Conservation (phyloP, 2,888 invertebrate genomes). For the Parochlus steinenii region DNA sequence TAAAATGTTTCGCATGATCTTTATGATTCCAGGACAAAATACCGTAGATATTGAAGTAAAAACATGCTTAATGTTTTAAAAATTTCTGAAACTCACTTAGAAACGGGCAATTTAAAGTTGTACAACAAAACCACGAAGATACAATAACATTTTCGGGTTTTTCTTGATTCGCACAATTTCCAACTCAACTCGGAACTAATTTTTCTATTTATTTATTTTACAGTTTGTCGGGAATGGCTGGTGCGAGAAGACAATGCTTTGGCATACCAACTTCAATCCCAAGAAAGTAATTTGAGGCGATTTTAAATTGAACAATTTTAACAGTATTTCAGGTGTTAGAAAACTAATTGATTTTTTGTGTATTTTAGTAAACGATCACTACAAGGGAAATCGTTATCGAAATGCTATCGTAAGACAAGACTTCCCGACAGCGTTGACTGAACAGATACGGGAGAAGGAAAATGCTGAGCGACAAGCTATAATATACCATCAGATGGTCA, state of each 20-base stretch:
- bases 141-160: too few relatives aligned
- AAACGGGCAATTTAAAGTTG: too few relatives aligned
- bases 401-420: constrained; percentile 65
- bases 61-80: too few relatives aligned
- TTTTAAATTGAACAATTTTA: constrained; percentile 6
- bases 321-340: too few relatives aligned
- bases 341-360: constrained; percentile 6
- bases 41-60: too few relatives aligned
- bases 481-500: constrained; percentile 38
- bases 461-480: constrained; percentile 44
- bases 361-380: constrained; percentile 49
- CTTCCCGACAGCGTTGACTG: constrained; percentile 54
- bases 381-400: constrained; percentile 54
- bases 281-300: constrained; percentile 49
- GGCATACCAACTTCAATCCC: constrained; percentile 61
- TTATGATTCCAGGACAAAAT: too few relatives aligned
- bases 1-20: too few relatives aligned
- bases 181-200: too few relatives aligned
- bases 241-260: constrained; percentile 70
- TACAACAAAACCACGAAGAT: too few relatives aligned
- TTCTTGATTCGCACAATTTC: too few relatives aligned
- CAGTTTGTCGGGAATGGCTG: constrained; percentile 68
- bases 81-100: too few relatives aligned
- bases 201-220: constrained; percentile 19
- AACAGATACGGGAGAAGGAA: constrained; percentile 52